A percentile compares a stretch with the other conserved stretches of the same genome.
phyloP scores from a whole-genome alignment of 2,888 invertebrate species.

The Drosophila imparisetae region DNA sequence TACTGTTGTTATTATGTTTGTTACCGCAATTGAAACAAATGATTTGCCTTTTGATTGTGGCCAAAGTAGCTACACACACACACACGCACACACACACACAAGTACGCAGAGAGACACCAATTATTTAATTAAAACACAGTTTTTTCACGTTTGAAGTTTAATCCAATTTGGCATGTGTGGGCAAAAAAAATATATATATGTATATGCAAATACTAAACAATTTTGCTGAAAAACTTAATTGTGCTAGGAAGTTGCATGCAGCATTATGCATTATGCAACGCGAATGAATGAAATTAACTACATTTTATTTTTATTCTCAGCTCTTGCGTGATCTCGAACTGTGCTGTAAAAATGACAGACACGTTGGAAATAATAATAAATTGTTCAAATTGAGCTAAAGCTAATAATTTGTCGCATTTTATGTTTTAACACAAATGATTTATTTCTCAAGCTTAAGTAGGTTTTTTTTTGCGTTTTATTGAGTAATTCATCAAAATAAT shows the following conservation, averaged over 20 bases:
- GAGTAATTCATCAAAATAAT: not conserved
- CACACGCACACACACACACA: conserved; percentile 4
- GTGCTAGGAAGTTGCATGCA: conserved; percentile 15
- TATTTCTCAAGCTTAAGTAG: not conserved
- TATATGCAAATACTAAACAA: conserved; percentile 36
- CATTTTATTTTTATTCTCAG: not conserved
- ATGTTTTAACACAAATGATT: not conserved
- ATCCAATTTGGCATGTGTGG: conserved; percentile 35
- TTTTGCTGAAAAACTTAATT: conserved; percentile 20
- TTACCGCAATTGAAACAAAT: conserved; percentile 72
- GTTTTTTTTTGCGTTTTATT: not conserved
- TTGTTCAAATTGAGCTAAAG: not conserved
- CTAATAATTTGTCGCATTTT: not conserved
- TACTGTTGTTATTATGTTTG: conserved; percentile 37
- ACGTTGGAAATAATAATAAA: not conserved
- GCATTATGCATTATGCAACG: conserved; percentile 8
- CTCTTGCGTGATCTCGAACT: not conserved
- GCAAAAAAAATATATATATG: not conserved
- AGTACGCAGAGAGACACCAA: conserved; percentile 50
- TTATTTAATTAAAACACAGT: conserved; percentile 63
- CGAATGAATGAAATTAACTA: not conserved
- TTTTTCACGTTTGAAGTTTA: conserved; percentile 33
- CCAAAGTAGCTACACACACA: conserved; percentile 27
- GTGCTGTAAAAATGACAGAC: not conserved
- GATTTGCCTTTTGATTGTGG: conserved; percentile 69